phyloP scores from a whole-genome alignment of 2,888 invertebrate species.

The Tetheella fluctuosa region DNA sequence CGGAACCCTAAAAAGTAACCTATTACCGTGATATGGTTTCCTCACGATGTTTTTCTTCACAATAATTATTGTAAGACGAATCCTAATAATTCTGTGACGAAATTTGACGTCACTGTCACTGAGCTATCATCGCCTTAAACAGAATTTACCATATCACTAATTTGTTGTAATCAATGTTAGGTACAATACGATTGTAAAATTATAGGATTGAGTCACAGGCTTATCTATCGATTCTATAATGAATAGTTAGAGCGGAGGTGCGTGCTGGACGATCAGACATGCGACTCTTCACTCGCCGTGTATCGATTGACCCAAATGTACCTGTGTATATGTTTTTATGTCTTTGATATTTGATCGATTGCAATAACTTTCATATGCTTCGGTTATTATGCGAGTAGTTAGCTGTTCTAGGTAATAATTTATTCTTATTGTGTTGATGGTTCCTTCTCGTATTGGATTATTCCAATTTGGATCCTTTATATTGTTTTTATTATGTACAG shows the following conservation, averaged over 20 bases:
- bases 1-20: too few relatives aligned
- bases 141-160: not conserved
- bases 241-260: slow-evolving; percentile 47
- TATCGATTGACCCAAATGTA: slow-evolving; percentile 78
- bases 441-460: not conserved
- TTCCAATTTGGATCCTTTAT: too few relatives aligned
- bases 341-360: slow-evolving; percentile 12
- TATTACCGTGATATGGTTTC: too few relatives aligned
- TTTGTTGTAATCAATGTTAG: not conserved
- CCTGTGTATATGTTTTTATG: slow-evolving; percentile 30
- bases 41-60: too few relatives aligned
- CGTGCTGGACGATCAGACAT: slow-evolving; percentile 49
- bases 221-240: slow-evolving; percentile 44
- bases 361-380: slow-evolving; percentile 3
- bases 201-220: slow-evolving; percentile 20
- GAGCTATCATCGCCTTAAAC: too few relatives aligned
- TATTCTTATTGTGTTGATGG: not conserved
- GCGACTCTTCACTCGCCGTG: slow-evolving; percentile 48
- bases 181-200: not conserved
- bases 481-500: not conserved
- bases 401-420: not conserved
- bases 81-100: too few relatives aligned
- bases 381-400: not conserved
- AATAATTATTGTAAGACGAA: too few relatives aligned
- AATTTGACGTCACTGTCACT: too few relatives aligned